Evolutionary conservation across 2,888 invertebrate genomes (phyloP).

Genomic region (Nomada ferruginata): DNA sequence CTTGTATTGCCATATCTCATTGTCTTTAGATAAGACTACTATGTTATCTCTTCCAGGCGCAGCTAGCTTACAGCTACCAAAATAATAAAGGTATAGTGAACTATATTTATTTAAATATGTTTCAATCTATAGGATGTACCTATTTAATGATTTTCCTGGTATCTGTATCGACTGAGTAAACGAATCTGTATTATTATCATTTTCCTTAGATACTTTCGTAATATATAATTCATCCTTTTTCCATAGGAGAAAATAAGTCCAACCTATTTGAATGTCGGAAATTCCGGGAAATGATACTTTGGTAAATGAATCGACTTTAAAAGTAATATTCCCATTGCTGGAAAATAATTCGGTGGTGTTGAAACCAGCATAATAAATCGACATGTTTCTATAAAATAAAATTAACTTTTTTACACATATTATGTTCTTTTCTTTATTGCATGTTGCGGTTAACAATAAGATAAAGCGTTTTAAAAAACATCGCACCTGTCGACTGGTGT

Average conservation of each 20-base stretch:
- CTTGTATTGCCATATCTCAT: constrained; percentile 78
- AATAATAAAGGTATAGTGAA: not conserved
- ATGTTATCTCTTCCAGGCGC: constrained; percentile 74
- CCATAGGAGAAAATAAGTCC: constrained; percentile 81
- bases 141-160: constrained; percentile 68
- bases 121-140: constrained; percentile 56
- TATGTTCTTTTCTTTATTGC: not conserved
- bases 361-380: constrained; percentile 75
- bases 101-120: not conserved
- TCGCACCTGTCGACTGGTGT: constrained; percentile 1
- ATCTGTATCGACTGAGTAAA: constrained; percentile 65
- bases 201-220: constrained; percentile 64
- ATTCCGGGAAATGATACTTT: constrained; percentile 68
- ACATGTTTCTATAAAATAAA: constrained; percentile 56
- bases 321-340: constrained; percentile 38
- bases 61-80: constrained; percentile 73
- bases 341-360: constrained; percentile 70
- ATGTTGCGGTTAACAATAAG: not conserved
- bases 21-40: constrained; percentile 70
- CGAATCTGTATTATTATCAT: constrained; percentile 16
- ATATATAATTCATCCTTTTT: constrained; percentile 73
- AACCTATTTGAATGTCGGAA: constrained; percentile 78
- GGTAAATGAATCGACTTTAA: constrained; percentile 69
- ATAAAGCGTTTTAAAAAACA: not conserved
- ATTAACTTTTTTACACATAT: not conserved